Base-by-base conservation (phyloP, 2,888 invertebrate genomes). In the Lepidocyrtoides sp. region DNA sequence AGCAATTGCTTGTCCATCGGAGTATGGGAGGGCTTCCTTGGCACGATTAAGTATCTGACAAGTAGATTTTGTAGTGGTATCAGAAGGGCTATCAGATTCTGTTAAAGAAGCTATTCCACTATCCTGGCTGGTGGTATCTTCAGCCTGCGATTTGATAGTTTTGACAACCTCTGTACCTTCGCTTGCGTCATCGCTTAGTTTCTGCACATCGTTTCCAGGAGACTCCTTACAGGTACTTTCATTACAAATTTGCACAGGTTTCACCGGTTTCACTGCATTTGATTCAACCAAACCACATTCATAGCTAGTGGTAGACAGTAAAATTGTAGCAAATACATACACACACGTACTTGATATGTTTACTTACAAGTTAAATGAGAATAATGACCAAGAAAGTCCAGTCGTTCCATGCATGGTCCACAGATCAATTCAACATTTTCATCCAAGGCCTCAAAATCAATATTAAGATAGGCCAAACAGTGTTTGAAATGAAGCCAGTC, bases 401-500 rank as follows among this genome's bases (percentile, higher is more conserved):
- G 96, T 87, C 96, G 96, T n/a, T 96, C 96, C 96, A 98, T 97
- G 94, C 98, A 99, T 1, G 94, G 95, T 83, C 96, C 96, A 95
- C 98, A 99, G 83, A 98, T 96, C 97, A 98, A 97, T 96, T 99
- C 98, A 82, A 96, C 96, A 95, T 97, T 98, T 66, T 96, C 96
- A 36, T 96, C 96, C 72, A 82, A 89, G 84, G 69, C 89, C 14
- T 88, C 92, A 57, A 85, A 82, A 10, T 57, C 86, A 20, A 72
- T 86, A 48, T 83, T 84, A 63, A 66, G 79, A 77, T 88, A 85
- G 0, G 0, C 60, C 29, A 83, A 72, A 17, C 77, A 54, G 23
- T 89, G 84, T 29, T 72, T 48, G 48, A 91, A 87, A 96, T 99
- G 99, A 94, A 97, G 98, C 99, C 99, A 99, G 95, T 99, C 99